Evolutionary conservation across 2,113 vertebrate genomes (phyloP), one percentile per base, ranked within the genome.

Genomic region (Suncus etruscus): DNA sequence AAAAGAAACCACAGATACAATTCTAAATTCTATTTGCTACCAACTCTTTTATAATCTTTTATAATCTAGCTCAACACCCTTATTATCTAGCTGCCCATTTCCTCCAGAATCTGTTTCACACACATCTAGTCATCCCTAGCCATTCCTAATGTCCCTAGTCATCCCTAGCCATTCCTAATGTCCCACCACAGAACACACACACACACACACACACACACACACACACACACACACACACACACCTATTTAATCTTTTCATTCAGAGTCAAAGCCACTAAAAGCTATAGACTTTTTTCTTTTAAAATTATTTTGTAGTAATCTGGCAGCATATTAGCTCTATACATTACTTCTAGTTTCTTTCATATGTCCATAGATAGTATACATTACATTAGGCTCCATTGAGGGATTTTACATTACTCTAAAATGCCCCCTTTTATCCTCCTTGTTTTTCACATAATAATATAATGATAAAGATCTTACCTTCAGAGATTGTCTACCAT

Each of bases 371-470:
- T n/a, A 77, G 63, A 70, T 50, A 25, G 18, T 18, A 63, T 0
- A 8, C 11, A 14, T 32, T 70, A 76, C 22, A 45, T 72, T 72
- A 90, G 32, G 25, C 45, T 47, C 77, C 22, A 31, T 54, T 81
- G 70, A 48, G 24, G 51, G 65, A 72, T 72, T 85, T 69, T 83
- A 27, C 31, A 91, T 78, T 47, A 31, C 22, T 78, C 31, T 93
- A 10, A 20, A 90, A 93, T 61, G 18, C 58, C 58, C 7, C 58
- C 15, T 70, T 51, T 51, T 81, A 76, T 45, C 45, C 1, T 39
- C 39, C 6, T 77, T 65, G 25, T 87, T 8, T 77, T 54, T 83
- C 63, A 77, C 77, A 72, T 77, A 78, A 76, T 65, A 87, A 54
- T 51, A 61, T 61, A 61, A 61, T 61, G 18, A 16, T 61, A 61